phyloP scores from a whole-genome alignment of 2,888 invertebrate species.

The Trichogramma evanescens region DNA sequence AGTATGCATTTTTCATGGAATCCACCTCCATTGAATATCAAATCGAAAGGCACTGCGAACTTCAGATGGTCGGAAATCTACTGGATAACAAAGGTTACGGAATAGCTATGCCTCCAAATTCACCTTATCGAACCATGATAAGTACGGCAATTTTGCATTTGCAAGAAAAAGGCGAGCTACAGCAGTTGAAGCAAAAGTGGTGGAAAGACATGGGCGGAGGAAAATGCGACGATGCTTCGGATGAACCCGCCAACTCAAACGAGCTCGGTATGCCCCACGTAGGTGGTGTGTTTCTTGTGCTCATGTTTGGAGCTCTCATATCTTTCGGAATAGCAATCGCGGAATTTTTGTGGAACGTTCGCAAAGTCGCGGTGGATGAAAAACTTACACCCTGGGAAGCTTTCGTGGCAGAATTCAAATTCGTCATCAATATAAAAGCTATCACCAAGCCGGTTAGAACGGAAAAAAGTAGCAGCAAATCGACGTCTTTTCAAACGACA shows the following conservation, averaged over 20 bases:
- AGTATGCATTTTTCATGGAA: constrained; percentile 96
- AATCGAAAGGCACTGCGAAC: constrained; percentile 81
- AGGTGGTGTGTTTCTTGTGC: constrained; percentile 84
- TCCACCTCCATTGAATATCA: constrained; percentile 94
- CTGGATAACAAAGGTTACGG: constrained; percentile 93
- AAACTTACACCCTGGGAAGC: constrained; percentile 68
- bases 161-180: constrained; percentile 80
- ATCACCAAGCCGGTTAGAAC: constrained; percentile 63
- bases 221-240: constrained; percentile 48
- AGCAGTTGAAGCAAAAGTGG: constrained; percentile 81
- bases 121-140: constrained; percentile 68
- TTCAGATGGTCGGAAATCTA: constrained; percentile 86
- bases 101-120: constrained; percentile 78
- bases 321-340: constrained; percentile 69
- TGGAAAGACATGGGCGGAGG: constrained; percentile 69
- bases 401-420: constrained; percentile 61
- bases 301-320: constrained; percentile 65
- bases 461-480: constrained; percentile 30
- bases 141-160: constrained; percentile 83
- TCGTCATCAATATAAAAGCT: constrained; percentile 66
- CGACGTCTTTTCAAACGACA: constrained; percentile 24
- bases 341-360: constrained; percentile 81
- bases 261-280: constrained; percentile 78
- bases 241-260: constrained; percentile 47
- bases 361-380: constrained; percentile 68